These are phyloP conservation scores for Temnothorax rugatulus DNA, from an alignment of 2,888 invertebrate genomes.

Conservation along the genomic window DNA sequence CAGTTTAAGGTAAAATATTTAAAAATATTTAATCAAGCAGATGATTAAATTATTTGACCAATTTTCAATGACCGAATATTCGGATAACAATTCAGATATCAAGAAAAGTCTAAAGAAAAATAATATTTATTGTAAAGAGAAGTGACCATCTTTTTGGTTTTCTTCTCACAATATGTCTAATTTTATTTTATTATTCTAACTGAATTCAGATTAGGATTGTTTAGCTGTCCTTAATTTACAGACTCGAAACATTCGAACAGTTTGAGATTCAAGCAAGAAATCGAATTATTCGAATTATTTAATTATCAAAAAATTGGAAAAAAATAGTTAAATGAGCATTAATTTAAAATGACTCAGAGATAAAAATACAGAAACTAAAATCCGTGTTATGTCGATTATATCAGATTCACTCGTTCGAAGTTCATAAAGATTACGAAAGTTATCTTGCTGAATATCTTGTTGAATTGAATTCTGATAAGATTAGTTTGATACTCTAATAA, in stretches of 20 bases:
- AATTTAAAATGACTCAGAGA: slow-evolving; percentile 7
- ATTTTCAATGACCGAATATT: neutral
- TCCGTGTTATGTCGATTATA: slow-evolving; percentile 17
- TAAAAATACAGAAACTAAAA: slow-evolving; percentile 22
- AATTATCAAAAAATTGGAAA: neutral
- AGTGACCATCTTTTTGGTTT: neutral
- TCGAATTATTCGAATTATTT: neutral
- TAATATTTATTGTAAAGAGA: neutral
- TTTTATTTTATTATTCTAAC: neutral
- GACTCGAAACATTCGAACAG: neutral
- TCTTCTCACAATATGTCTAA: neutral
- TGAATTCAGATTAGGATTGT: neutral
- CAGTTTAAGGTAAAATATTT: neutral
- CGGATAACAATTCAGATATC: neutral
- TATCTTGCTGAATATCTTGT: neutral
- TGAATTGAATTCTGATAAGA: slow-evolving; percentile 36
- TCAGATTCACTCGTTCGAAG: slow-evolving; percentile 15
- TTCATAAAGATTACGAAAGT: slow-evolving; percentile 6
- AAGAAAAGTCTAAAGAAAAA: neutral
- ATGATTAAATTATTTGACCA: neutral
- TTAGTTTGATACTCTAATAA: slow-evolving; percentile 4
- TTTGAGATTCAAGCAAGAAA: neutral
- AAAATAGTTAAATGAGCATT: neutral
- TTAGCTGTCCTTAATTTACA: neutral
- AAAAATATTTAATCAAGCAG: neutral